Base-by-base conservation (phyloP, 2,797 vertebrate species). In the Dallia pectoralis region DNA sequence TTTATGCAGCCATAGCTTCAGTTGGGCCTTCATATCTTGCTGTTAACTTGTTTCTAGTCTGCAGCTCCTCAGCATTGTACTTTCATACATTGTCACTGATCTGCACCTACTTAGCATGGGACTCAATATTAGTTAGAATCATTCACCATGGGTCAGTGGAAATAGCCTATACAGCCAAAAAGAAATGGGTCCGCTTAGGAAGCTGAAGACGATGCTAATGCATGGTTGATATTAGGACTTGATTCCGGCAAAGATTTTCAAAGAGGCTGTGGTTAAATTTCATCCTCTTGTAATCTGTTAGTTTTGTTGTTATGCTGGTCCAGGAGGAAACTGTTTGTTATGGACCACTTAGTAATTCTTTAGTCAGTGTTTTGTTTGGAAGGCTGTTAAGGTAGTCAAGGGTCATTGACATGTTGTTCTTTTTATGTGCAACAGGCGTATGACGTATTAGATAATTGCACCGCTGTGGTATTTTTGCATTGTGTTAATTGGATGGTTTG, bases 31-130 rank as follows among this genome's bases (percentile, higher is more conserved):
- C 49, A 64, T 47, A 1, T 51, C 69, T 71, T 70, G 53, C 70
- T 6, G 71, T 69, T 74, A 79, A 40, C 67, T 19, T 19, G 48
- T 18, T 82, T 87, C 81, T 76, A 80, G 79, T 80, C 77, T 84
- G 79, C 82, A 62, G 78, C 84, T 76, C 86, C 79, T 86, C 83
- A 81, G 71, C 66, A 12, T 0, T 2, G 61, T 84, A 87, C 82
- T 62, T 44, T 5, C 67, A 32, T 49, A 4, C 2, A 29, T 61
- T 27, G 44, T 36, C 0, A 7, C 71, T 73, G 3, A 67, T 67
- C 77, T 67, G 22, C 40, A 25, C 61, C 61, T 68, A 30, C 53
- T 56, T 16, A 32, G 59, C 53, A n/a, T 22, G 73, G 36, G 49
- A 29, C 6, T 27, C 32, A 22, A 25, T 29, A 16, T 0, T 27